A percentile compares a stretch with the other conserved stretches of the same genome.
Evolutionary conservation across 2,797 vertebrate species (phyloP).

Genomic region (Zenarchopterus dispar): DNA sequence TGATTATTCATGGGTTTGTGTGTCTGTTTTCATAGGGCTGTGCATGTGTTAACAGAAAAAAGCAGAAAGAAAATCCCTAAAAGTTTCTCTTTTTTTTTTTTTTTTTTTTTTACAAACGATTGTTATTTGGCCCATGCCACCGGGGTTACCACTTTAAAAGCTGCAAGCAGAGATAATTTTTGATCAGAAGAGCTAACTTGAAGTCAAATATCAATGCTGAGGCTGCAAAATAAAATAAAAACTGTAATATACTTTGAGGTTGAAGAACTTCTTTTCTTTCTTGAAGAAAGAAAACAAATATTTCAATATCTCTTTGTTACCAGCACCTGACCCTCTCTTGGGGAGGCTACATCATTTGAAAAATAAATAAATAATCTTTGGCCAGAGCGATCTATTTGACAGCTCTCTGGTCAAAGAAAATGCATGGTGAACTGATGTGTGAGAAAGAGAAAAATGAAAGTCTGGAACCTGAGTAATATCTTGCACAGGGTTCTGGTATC

Average conservation of each 20-base stretch:
- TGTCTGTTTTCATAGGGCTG: neutral
- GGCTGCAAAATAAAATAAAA: slow-evolving; percentile 30
- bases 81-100: neutral
- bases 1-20: slow-evolving; percentile 22
- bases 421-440: slow-evolving; percentile 70
- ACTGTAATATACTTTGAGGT: slow-evolving; percentile 6
- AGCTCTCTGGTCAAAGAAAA: slow-evolving; percentile 68
- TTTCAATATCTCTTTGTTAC: slow-evolving; percentile 52
- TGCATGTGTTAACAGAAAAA: neutral
- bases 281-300: slow-evolving; percentile 33
- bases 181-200: slow-evolving; percentile 5
- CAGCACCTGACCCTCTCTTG: slow-evolving; percentile 45
- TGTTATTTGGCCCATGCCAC: neutral
- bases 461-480: slow-evolving; percentile 63
- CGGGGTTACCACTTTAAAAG: slow-evolving; percentile 9
- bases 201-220: slow-evolving; percentile 19
- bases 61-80: neutral
- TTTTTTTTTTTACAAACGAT: neutral
- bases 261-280: neutral
- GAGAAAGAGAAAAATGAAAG: slow-evolving; percentile 70
- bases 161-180: slow-evolving; percentile 7
- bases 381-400: slow-evolving; percentile 64
- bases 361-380: slow-evolving; percentile 63
- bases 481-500: slow-evolving; percentile 72
- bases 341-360: slow-evolving; percentile 63